Percentiles rank a stretch among this genome's conserved stretches.
These are phyloP conservation scores for Pterocles orientalis DNA, from an alignment of 2,113 vertebrate species.

Conservation along the genomic window DNA sequence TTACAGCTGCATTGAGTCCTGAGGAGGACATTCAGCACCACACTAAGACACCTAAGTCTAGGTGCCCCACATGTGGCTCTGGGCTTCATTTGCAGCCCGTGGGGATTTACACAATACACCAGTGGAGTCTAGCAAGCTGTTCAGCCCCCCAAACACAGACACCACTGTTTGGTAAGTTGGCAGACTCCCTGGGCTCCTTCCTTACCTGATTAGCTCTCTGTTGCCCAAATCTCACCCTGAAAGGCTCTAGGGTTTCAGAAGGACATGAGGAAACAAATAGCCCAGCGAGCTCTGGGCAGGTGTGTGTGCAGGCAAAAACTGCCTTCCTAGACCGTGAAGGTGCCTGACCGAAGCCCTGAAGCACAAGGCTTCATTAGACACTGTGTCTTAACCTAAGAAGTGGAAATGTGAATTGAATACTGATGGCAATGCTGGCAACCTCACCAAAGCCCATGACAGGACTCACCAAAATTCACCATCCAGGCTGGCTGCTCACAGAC, in stretches of 20 bases:
- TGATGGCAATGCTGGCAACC: not conserved
- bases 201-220: not conserved
- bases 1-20: not conserved
- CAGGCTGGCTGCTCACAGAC: not conserved
- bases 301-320: not conserved
- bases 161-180: not conserved
- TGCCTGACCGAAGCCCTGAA: not conserved
- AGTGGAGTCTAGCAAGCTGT: not conserved
- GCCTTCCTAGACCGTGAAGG: not conserved
- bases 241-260: not conserved
- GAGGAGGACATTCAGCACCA: not conserved
- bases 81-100: not conserved
- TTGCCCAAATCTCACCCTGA: not conserved
- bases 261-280: not conserved
- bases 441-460: not conserved
- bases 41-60: not conserved
- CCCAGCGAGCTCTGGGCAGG: not conserved
- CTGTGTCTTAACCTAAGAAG: not conserved
- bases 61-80: not conserved
- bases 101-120: not conserved
- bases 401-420: not conserved
- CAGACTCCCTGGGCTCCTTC: not conserved
- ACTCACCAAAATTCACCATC: not conserved
- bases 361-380: not conserved
- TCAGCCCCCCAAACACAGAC: not conserved